Base-by-base conservation (phyloP, 2,113 vertebrate species). In the Sander lucioperca region DNA sequence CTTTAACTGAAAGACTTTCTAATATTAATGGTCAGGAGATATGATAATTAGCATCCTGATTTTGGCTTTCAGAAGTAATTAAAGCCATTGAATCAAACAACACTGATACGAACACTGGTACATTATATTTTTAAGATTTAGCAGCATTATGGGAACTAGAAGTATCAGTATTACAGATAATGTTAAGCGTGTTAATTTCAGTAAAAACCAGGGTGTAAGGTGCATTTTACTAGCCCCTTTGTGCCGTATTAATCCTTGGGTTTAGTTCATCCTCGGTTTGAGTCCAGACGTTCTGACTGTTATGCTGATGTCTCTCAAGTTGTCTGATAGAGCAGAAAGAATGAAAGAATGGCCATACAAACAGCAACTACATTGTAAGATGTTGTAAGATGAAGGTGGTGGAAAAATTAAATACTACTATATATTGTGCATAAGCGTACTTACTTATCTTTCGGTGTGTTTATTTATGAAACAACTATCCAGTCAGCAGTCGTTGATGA, bases 401-500 rank as follows among this genome's bases (percentile, higher is more conserved):
- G 11, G 15, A 53, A 56, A 79, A 73, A 59, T 53, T 3, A 11
- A 74, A 43, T 57, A 13, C 11, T 33, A 43, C 53, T 30, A 16
- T 65, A 53, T 65, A 18, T 18, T 69, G 19, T 53, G 2, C 56
- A 25, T 47, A 53, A 45, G 63, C 8, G 2, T 61, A 53, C 53
- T 74, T 70, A 50, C 51, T 64, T 70, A 39, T 82, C 45, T 89
- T 72, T 73, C 65, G 10, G 1, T 66, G 50, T 62, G 10, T 68
- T 84, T 72, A 61, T 36, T 45, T 56, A 72, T 77, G 69, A 80
- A 82, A 83, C 43, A 82, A 30, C 71, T 6, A 53, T 82, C 73
- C 48, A 73, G 51, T 71, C 75, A 62, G 68, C 18, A 85, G 61
- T 39, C 8, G 14, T 84, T 25, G 47, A 80, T 89, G 72, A 88